Evolutionary conservation across 1,140 invertebrate species (phyloP).

Genomic region (Drosophila ohnishii): DNA sequence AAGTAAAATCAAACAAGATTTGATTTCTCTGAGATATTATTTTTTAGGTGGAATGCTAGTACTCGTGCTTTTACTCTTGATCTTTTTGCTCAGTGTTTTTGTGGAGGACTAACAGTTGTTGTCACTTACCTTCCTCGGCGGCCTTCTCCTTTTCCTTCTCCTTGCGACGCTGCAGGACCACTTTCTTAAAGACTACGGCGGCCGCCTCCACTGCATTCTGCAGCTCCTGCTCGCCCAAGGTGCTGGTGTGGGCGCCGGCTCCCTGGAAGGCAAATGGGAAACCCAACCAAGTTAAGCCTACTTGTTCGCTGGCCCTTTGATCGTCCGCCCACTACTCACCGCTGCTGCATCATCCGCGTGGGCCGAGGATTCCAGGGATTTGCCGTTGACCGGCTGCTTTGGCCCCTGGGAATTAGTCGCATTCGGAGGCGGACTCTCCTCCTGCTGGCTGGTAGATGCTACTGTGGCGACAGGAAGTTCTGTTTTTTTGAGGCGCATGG

Average conservation of each 20-base stretch:
- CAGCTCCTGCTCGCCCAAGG: slow-evolving; percentile 86
- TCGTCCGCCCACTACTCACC: slow-evolving; percentile 52
- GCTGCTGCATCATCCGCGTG: slow-evolving; percentile 47
- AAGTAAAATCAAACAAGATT: not conserved
- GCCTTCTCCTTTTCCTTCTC: slow-evolving; percentile 75
- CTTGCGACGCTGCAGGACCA: slow-evolving; percentile 81
- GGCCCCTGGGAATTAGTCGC: not conserved
- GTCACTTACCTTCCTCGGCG: slow-evolving; percentile 79
- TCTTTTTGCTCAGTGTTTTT: slow-evolving; percentile 9
- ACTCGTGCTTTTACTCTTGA: not conserved
- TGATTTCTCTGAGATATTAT: not conserved
- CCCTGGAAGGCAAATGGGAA: slow-evolving; percentile 8
- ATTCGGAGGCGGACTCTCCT: slow-evolving; percentile 2
- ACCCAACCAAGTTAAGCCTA: slow-evolving; percentile 28
- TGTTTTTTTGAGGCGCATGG: slow-evolving; percentile 77
- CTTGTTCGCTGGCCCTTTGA: slow-evolving; percentile 6
- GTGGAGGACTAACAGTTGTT: slow-evolving; percentile 13
- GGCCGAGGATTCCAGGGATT: slow-evolving; percentile 44
- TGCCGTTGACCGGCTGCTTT: slow-evolving; percentile 47
- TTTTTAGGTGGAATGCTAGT: not conserved
- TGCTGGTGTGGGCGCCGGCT: slow-evolving; percentile 69
- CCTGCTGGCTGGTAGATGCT: slow-evolving; percentile 40
- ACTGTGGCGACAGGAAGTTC: slow-evolving; percentile 71
- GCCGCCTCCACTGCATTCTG: slow-evolving; percentile 84
- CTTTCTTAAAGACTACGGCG: slow-evolving; percentile 84